Evolutionary conservation across 2,888 invertebrate genomes (phyloP).

Genomic region (Serrognathus titanus): DNA sequence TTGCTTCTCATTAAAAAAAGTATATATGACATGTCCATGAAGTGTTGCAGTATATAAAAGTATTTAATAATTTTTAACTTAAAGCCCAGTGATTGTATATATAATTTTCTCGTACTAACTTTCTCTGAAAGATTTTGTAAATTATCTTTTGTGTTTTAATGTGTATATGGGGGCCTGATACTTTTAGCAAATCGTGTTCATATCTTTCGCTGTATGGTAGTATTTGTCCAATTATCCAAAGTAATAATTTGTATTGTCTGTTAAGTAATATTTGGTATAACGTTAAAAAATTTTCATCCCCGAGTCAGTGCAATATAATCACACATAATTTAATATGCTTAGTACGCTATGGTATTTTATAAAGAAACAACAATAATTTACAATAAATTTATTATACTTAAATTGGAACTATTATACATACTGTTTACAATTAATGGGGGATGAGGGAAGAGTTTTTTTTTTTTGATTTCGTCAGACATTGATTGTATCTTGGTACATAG

Average conservation of each 20-base stretch:
- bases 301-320: constrained; percentile 6
- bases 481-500: constrained; percentile 41
- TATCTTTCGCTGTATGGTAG: background rate
- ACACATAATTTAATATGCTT: background rate
- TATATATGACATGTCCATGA: no score
- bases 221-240: background rate
- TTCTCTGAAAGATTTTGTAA: no score
- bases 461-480: constrained; percentile 38
- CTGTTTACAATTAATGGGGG: constrained; percentile 36
- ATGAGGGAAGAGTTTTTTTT: constrained; percentile 24
- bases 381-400: constrained; percentile 32
- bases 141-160: no score
- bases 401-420: constrained; percentile 40
- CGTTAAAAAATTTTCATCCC: background rate
- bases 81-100: no score
- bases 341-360: constrained; percentile 2
- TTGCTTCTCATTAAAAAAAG: no score
- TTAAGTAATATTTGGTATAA: background rate
- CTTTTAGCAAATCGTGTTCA: no score
- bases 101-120: no score
- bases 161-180: no score
- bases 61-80: no score
- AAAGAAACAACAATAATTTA: constrained; percentile 18
- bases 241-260: background rate
- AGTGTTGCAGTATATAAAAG: no score